phyloP scores from a whole-genome alignment of 2,888 invertebrate species.

The Sphaeridia pumilis region DNA sequence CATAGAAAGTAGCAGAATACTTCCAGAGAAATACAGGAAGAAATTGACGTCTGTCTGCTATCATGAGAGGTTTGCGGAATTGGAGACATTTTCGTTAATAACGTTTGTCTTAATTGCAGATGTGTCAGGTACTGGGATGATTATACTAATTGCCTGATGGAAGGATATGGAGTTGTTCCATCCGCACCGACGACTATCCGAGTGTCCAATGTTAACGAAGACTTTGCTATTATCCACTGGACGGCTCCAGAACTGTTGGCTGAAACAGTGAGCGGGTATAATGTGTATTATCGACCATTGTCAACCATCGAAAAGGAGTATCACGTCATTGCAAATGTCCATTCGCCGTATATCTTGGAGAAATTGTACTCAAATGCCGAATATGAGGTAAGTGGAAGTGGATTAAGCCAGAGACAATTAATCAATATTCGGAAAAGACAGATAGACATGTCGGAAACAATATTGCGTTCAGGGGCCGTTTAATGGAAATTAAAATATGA shows the following conservation, averaged over 20 bases:
- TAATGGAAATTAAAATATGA: too few relatives aligned
- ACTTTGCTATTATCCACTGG: conserved; percentile 70
- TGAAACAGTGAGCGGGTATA: conserved; percentile 58
- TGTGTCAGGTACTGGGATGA: conserved; percentile 70
- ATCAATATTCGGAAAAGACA: not conserved
- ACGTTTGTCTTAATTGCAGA: conserved; percentile 40
- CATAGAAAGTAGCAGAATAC: too few relatives aligned
- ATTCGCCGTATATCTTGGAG: conserved; percentile 63
- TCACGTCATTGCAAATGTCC: conserved; percentile 40
- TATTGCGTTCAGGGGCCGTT: not conserved
- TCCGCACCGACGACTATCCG: conserved; percentile 55
- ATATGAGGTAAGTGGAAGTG: conserved; percentile 51
- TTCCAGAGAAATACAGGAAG: too few relatives aligned
- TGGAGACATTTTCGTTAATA: too few relatives aligned
- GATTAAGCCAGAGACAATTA: not conserved
- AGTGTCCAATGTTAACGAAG: conserved; percentile 60
- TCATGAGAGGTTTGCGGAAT: too few relatives aligned
- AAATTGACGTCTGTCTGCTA: too few relatives aligned
- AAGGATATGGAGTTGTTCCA: conserved; percentile 71
- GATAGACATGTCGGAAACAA: not conserved
- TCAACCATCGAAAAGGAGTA: conserved; percentile 42
- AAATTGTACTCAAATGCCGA: conserved; percentile 59
- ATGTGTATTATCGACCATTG: conserved; percentile 50
- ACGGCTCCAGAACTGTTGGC: conserved; percentile 55
- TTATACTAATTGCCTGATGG: conserved; percentile 67